A percentile compares a stretch with the other conserved stretches of the same genome.
phyloP scores from a whole-genome alignment of 2,113 vertebrate genomes.

The Cephalopterus ornatus region DNA sequence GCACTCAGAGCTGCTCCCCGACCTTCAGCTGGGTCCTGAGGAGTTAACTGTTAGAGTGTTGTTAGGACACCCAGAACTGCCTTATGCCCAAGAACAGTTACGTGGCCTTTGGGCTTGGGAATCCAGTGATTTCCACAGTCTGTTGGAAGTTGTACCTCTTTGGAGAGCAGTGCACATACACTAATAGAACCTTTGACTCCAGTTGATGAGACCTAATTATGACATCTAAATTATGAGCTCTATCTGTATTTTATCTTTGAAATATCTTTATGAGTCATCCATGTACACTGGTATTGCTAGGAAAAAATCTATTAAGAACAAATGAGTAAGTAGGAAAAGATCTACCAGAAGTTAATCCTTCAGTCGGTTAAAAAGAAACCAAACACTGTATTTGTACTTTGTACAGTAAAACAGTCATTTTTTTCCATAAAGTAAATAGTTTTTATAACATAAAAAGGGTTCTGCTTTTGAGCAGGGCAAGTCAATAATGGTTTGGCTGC shows the following conservation, averaged over 20 bases:
- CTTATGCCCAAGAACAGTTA: neutral
- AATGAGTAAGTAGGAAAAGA: neutral
- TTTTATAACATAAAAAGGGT: neutral
- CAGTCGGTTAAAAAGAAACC: neutral
- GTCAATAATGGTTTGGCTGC: neutral
- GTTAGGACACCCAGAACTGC: neutral
- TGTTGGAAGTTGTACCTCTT: neutral
- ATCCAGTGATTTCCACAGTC: neutral
- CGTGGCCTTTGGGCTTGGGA: neutral
- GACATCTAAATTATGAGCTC: neutral
- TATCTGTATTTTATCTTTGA: neutral
- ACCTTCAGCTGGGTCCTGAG: neutral
- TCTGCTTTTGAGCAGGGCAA: neutral
- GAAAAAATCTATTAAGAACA: neutral
- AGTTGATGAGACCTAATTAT: neutral
- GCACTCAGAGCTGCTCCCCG: accelerated
- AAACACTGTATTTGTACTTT: neutral
- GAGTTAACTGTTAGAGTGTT: neutral
- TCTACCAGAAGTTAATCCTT: neutral
- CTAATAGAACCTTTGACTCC: neutral
- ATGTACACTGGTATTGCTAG: neutral
- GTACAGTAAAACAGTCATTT: neutral
- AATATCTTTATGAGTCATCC: neutral
- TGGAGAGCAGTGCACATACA: neutral
- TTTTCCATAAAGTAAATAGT: neutral